phyloP scores from a whole-genome alignment of 2,113 vertebrate species.

The Larimichthys crocea region DNA sequence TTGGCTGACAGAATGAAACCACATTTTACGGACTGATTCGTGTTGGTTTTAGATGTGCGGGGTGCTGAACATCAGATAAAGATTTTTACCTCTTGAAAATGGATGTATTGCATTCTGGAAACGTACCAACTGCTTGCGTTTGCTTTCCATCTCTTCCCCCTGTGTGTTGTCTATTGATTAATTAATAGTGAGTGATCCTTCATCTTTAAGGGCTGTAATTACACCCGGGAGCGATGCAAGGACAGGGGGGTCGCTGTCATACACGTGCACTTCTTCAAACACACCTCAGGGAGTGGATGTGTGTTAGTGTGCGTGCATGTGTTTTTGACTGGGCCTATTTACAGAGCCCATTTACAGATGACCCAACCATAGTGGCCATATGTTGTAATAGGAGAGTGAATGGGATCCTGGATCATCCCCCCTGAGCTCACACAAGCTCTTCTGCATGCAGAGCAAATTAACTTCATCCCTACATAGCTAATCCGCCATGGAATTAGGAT shows the following conservation, averaged over 20 bases:
- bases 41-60: background rate
- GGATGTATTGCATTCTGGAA: slow-evolving; percentile 51
- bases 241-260: slow-evolving; percentile 43
- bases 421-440: slow-evolving; percentile 60
- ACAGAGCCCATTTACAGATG: slow-evolving; percentile 35
- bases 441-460: slow-evolving; percentile 77
- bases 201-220: slow-evolving; percentile 71
- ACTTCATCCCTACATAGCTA: slow-evolving; percentile 70
- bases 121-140: slow-evolving; percentile 42
- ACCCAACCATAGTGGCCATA: slow-evolving; percentile 21
- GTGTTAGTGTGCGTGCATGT: background rate
- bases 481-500: slow-evolving; percentile 77
- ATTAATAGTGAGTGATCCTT: slow-evolving; percentile 75
- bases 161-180: slow-evolving; percentile 77
- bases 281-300: slow-evolving; percentile 43
- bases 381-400: slow-evolving; percentile 23
- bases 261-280: slow-evolving; percentile 38
- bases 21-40: slow-evolving; percentile 7
- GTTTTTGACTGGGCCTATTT: background rate
- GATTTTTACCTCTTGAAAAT: slow-evolving; percentile 32
- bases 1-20: slow-evolving; percentile 6
- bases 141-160: slow-evolving; percentile 27
- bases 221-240: slow-evolving; percentile 46
- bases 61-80: slow-evolving; percentile 26
- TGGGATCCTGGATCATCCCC: slow-evolving; percentile 72